These are phyloP conservation scores for Zeus faber DNA, from an alignment of 2,113 vertebrate species.

Conservation along the genomic window DNA sequence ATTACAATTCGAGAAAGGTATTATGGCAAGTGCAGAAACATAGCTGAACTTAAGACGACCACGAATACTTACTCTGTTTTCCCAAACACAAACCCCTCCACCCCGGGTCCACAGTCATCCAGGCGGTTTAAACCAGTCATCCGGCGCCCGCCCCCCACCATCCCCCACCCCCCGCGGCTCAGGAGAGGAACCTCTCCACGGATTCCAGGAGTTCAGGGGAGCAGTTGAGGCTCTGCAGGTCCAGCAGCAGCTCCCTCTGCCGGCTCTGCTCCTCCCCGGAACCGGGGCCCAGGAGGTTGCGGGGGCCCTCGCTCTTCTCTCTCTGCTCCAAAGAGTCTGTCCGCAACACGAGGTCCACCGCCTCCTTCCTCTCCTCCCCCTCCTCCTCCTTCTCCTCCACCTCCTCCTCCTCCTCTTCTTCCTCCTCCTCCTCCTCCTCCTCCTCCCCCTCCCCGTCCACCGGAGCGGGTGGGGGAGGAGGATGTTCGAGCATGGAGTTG, in stretches of 20 bases:
- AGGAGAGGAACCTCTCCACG: conserved; percentile 27
- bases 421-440: neutral
- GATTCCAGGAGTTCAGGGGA: conserved; percentile 22
- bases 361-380: neutral
- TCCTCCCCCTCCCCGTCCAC: neutral
- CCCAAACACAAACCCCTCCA: neutral
- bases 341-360: no score
- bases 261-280: neutral
- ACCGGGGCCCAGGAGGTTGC: no score
- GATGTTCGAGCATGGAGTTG: neutral
- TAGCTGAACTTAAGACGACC: neutral
- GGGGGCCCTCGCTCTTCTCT: conserved; percentile 1
- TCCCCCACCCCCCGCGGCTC: no score
- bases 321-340: conserved; percentile 19
- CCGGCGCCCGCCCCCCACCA: no score
- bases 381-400: neutral
- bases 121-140: no score
- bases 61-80: neutral
- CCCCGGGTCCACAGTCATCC: neutral
- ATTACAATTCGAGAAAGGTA: neutral
- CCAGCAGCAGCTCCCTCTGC: conserved; percentile 20
- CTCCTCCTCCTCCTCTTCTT: conserved; percentile 1
- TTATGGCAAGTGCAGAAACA: neutral
- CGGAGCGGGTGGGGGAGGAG: no score
- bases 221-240: conserved; percentile 30